Base-by-base conservation (phyloP, 2,888 invertebrate genomes). In the Drosophila infuscata region DNA sequence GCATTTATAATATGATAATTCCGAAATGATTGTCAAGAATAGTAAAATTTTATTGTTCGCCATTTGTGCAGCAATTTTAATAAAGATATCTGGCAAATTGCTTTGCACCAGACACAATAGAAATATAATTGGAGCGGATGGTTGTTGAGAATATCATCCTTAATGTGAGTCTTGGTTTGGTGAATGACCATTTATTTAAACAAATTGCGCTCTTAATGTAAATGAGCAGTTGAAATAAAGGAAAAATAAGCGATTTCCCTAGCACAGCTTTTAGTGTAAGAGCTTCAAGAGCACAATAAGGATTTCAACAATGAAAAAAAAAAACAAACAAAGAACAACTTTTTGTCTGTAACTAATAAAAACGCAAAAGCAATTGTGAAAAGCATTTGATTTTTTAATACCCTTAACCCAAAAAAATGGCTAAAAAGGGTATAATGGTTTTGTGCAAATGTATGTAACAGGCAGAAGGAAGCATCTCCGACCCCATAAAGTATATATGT, bases 1-100 rank as follows among this genome's bases (percentile, higher is more conserved):
- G 83, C 83, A 88, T 85, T 74, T 80, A 74, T 85, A 62, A 88
- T 76, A 72, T 43, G 11, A 66, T 75, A 83, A 83, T 85, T 75
- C 51, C 65, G 72, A 77, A 74, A 67, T 67, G 64, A 68, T 64
- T 56, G 61, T 51, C 70, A 68, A 60, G 20, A 62, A 36, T 43
- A 56, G 54, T 65, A 38, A 36, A 53, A 67, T 60, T 79, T 64
- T 67, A 70, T 43, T 43, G 48, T 46, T 49, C 38, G 35, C 38
- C 63, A 74, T 60, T 76, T 58, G 35, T 51, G n/a, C 41, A 41
- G 35, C 53, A 75, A 79, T 75, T 75, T 75, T 32, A 36, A 64
- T 64, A 62, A 49, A 49, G 33, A 54, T 35, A 57, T 49, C 38
- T 25, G 32, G 15, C 67, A 41, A 49, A 53, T 64, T 71, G 25